phyloP scores from a whole-genome alignment of 1,140 invertebrate genomes.

The Lethrus apterus region DNA sequence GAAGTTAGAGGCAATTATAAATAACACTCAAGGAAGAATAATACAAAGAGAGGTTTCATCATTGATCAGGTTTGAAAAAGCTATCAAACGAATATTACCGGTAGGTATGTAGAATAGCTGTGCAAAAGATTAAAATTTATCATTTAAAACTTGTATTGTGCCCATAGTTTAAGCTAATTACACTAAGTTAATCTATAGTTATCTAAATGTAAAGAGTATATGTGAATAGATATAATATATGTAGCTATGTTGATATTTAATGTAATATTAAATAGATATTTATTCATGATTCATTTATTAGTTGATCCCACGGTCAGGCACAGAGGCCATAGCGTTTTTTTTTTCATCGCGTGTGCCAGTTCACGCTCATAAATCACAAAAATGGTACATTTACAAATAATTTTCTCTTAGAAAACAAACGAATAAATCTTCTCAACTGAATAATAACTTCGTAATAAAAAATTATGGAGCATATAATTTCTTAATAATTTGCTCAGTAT shows the following conservation, averaged over 20 bases:
- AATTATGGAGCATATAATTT: no score
- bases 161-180: conserved; percentile 43
- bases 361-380: conserved; percentile 36
- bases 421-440: neutral
- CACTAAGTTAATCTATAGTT: conserved; percentile 35
- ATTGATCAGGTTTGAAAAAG: neutral
- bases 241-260: conserved; percentile 29
- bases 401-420: neutral
- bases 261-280: conserved; percentile 37
- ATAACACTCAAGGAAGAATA: neutral
- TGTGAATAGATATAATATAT: conserved; percentile 34
- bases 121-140: conserved; percentile 23
- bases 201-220: conserved; percentile 35
- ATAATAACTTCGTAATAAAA: neutral
- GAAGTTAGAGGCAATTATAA: neutral
- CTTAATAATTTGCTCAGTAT: no score
- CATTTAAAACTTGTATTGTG: conserved; percentile 37
- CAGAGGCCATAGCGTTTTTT: conserved; percentile 34
- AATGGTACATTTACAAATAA: conserved; percentile 10
- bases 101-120: conserved; percentile 8
- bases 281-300: conserved; percentile 40
- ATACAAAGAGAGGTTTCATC: neutral
- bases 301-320: conserved; percentile 43
- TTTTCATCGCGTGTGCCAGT: conserved; percentile 35
- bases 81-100: neutral